A percentile compares a stretch with the other conserved stretches of the same genome.
phyloP scores from a whole-genome alignment of 2,113 vertebrate species.

The Dendropsophus ebraccatus region DNA sequence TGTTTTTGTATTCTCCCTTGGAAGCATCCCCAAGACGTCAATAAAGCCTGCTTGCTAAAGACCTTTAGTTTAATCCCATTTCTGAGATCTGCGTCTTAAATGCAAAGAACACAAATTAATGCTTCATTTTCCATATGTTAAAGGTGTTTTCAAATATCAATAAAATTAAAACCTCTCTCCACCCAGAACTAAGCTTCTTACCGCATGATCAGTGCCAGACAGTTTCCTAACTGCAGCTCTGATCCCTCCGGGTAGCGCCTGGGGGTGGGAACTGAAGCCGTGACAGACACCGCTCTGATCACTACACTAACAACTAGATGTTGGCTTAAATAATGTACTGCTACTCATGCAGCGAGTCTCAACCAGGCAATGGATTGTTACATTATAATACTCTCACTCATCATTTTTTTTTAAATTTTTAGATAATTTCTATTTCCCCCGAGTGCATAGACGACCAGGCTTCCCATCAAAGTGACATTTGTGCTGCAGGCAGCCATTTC shows the following conservation, averaged over 20 bases:
- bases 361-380: background rate
- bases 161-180: background rate
- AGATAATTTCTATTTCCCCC: background rate
- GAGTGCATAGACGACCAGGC: background rate
- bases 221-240: background rate
- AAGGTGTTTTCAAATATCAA: background rate
- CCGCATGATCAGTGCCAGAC: background rate
- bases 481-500: background rate
- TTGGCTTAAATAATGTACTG: background rate
- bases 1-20: background rate
- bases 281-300: background rate
- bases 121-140: constrained; percentile 12
- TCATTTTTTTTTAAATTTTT: background rate
- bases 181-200: background rate
- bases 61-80: background rate
- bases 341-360: background rate
- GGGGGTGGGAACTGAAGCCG: background rate
- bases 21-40: constrained; percentile 8
- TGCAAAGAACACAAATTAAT: background rate
- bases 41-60: background rate
- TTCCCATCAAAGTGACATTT: background rate
- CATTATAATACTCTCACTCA: background rate
- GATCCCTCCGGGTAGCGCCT: background rate
- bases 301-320: background rate
- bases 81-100: background rate